Percentiles rank a stretch among this genome's conserved stretches.
Evolutionary conservation across 2,888 invertebrate species (phyloP).

Genomic region (Dynastes grantii): DNA sequence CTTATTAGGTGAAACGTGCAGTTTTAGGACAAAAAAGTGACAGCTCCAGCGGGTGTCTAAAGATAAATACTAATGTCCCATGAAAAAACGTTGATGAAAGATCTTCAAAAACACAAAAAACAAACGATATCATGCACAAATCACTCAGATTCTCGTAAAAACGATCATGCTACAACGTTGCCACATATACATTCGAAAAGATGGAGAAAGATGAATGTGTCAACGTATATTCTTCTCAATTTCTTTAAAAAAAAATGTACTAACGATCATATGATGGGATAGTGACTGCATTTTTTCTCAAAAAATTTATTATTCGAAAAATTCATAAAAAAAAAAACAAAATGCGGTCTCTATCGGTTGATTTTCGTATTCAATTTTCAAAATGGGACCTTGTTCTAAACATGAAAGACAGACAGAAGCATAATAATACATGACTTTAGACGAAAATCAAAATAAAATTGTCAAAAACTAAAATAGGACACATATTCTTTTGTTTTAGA

Average conservation of each 20-base stretch:
- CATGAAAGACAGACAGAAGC: constrained; percentile 47
- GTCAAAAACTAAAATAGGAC: constrained; percentile 21
- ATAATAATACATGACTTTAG: constrained; percentile 31
- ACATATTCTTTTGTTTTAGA: constrained; percentile 25
- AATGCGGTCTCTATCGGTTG: neutral
- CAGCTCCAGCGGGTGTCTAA: constrained; percentile 7
- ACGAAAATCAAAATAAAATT: constrained; percentile 22
- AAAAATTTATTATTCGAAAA: neutral
- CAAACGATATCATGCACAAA: constrained; percentile 14
- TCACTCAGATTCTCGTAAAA: neutral
- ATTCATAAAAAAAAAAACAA: neutral
- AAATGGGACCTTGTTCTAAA: constrained; percentile 34
- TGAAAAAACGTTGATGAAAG: neutral
- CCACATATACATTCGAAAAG: constrained; percentile 15
- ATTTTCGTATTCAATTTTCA: constrained; percentile 7
- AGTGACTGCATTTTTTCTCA: neutral
- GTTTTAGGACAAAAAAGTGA: neutral
- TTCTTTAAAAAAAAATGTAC: no score
- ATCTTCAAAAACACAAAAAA: neutral
- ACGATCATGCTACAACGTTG: constrained; percentile 28
- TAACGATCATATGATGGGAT: neutral
- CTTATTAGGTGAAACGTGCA: neutral
- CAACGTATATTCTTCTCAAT: neutral
- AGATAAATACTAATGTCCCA: neutral
- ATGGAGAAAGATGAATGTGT: constrained; percentile 17